Evolutionary conservation across 2,113 vertebrate species (phyloP).

Genomic region (Amphiprion percula): DNA sequence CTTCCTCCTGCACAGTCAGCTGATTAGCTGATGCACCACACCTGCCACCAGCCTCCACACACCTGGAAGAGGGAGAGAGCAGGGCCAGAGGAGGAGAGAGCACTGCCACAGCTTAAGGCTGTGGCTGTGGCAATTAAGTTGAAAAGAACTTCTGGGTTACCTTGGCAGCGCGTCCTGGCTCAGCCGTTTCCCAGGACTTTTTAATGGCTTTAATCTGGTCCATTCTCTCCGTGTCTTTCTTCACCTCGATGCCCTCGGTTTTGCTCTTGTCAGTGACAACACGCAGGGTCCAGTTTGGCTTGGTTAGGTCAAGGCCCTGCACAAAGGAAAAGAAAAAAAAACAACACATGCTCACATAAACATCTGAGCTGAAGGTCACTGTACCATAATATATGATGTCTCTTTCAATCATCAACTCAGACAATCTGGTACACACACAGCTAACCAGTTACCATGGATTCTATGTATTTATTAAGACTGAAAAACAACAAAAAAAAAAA

Average conservation of each 20-base stretch:
- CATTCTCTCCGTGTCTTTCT: constrained; percentile 80
- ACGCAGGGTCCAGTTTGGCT: too few relatives aligned
- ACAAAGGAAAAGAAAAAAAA: constrained; percentile 1
- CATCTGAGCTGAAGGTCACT: constrained; percentile 41
- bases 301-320: too few relatives aligned
- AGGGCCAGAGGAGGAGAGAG: too few relatives aligned
- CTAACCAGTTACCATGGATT: neutral
- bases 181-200: constrained; percentile 90
- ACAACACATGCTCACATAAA: constrained; percentile 1
- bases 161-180: constrained; percentile 90
- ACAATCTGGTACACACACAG: constrained; percentile 35
- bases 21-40: too few relatives aligned
- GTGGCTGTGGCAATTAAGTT: neutral
- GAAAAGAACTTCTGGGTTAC: constrained; percentile 72
- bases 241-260: too few relatives aligned
- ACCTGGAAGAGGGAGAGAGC: too few relatives aligned
- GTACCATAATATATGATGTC: constrained; percentile 16
- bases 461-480: too few relatives aligned
- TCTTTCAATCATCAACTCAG: constrained; percentile 26
- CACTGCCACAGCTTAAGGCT: too few relatives aligned
- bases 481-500: too few relatives aligned
- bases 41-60: too few relatives aligned
- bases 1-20: too few relatives aligned
- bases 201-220: constrained; percentile 92
- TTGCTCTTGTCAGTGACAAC: too few relatives aligned